Evolutionary conservation across 2,113 vertebrate genomes (phyloP).

Genomic region (Rhinopomastus cyanomelas): DNA sequence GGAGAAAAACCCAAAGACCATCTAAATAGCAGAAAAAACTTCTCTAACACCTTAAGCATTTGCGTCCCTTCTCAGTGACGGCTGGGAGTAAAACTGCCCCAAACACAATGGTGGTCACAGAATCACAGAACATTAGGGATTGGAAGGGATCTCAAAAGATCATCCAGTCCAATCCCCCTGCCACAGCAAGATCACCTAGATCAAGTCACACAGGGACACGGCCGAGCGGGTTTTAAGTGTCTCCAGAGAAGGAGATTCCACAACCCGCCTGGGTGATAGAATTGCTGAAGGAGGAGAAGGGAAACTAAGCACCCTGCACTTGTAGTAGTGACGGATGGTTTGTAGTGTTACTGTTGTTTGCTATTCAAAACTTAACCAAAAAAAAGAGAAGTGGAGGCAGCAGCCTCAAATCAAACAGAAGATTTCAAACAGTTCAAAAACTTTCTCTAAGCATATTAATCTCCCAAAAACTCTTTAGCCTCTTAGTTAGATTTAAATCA

Average conservation of each 20-base stretch:
- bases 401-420: neutral
- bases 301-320: neutral
- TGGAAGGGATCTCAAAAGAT: too few species aligned
- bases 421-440: constrained; percentile 4
- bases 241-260: too few species aligned
- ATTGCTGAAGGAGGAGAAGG: neutral
- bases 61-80: neutral
- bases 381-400: neutral
- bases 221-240: too few species aligned
- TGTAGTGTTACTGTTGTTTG: neutral
- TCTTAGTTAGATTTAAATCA: constrained; percentile 17
- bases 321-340: fast-evolving
- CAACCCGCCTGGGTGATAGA: too few species aligned
- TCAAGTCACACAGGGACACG: too few species aligned
- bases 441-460: neutral
- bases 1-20: neutral
- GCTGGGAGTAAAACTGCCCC: neutral
- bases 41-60: neutral
- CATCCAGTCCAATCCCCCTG: too few species aligned
- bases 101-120: neutral
- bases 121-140: too few species aligned
- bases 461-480: neutral
- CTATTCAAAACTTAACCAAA: neutral
- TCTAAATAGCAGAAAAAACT: neutral
- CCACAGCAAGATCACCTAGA: too few species aligned